Base-by-base conservation (phyloP, 2,888 invertebrate genomes). In the Bellardia bayeri region DNA sequence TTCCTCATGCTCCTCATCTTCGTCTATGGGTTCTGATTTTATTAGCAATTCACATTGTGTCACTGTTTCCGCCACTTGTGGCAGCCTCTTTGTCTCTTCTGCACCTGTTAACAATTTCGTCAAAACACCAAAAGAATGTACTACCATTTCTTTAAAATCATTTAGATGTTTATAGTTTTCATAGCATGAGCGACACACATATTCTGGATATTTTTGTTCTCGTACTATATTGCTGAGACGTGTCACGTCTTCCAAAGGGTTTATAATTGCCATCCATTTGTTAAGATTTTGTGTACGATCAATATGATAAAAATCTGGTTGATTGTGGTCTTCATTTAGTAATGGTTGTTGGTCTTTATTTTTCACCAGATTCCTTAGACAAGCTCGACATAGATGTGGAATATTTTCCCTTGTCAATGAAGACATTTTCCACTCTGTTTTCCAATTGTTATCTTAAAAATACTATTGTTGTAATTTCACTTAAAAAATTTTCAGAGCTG, bases 331-430 rank as follows among this genome's bases (percentile, higher is more conserved):
- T 42, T 56, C 33, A 40, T 45, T 68, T 1, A 33, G 3, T 54
- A 56, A 16, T 9, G 37, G n/a, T 23, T 72, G n/a, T 23, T 72
- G 61, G 11, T 71, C 23, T 5, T 78, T 68, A 33, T 85, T 82
- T 40, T 82, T 85, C 14, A 40, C 42, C 33, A 88, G 78, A 61
- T 88, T 79, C n/a, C 80, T 66, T 66, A 88, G 54, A 64, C 88
- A 88, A 40, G 88, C 87, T n/a, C 88, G 82, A 58, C 88, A 88
- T 51, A 85, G 72, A 45, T 85, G 85, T 74, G 87, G 87, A 37
- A 87, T 78, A 63, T 75, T 88, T 74, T 85, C 85, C 11, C 37
- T n/a, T 33, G 71, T 81, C 40, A 88, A 42, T 11, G 82, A 64
- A 37, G 82, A 82, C 82, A 82, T 82, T 74, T 75, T 61, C 30